phyloP scores from a whole-genome alignment of 2,888 invertebrate genomes.

The Phortica okadai region DNA sequence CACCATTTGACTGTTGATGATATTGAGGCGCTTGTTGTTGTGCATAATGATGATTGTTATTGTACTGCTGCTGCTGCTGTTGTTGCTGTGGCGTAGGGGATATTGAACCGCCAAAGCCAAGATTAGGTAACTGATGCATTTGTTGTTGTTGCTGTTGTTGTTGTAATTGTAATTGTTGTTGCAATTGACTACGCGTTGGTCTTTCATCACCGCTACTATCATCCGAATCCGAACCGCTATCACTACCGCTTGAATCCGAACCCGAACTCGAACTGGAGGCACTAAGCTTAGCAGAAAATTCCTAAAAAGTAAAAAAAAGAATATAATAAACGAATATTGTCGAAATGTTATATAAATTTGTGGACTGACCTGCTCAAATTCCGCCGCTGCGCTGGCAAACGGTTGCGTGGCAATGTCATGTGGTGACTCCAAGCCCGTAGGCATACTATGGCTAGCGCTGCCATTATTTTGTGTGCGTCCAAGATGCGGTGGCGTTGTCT shows the following conservation, averaged over 20 bases:
- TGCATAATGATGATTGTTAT: slow-evolving; percentile 42
- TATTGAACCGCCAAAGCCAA: slow-evolving; percentile 64
- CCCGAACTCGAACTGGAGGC: slow-evolving; percentile 75
- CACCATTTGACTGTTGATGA: slow-evolving; percentile 59
- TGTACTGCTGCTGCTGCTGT: slow-evolving; percentile 50
- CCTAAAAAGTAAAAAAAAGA: not conserved
- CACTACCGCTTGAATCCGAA: slow-evolving; percentile 75
- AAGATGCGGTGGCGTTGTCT: slow-evolving; percentile 42
- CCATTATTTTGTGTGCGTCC: slow-evolving; percentile 41
- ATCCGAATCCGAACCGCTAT: slow-evolving; percentile 75
- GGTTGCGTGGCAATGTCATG: slow-evolving; percentile 65
- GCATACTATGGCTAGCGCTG: slow-evolving; percentile 58
- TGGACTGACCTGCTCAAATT: slow-evolving; percentile 67
- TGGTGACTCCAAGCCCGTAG: slow-evolving; percentile 58
- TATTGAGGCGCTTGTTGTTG: slow-evolving; percentile 38
- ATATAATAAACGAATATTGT: not conserved
- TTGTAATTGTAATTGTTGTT: slow-evolving; percentile 49
- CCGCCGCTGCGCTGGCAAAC: slow-evolving; percentile 72
- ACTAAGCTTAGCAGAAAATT: slow-evolving; percentile 54
- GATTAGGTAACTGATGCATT: slow-evolving; percentile 67
- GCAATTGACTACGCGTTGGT: slow-evolving; percentile 51
- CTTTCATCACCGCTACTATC: slow-evolving; percentile 72
- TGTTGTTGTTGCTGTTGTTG: slow-evolving; percentile 56
- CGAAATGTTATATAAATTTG: not conserved
- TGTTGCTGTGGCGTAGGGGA: slow-evolving; percentile 55